Conservation (phyloP, 2,797 vertebrate genomes). For the Dendrocincla fuliginosa region DNA sequence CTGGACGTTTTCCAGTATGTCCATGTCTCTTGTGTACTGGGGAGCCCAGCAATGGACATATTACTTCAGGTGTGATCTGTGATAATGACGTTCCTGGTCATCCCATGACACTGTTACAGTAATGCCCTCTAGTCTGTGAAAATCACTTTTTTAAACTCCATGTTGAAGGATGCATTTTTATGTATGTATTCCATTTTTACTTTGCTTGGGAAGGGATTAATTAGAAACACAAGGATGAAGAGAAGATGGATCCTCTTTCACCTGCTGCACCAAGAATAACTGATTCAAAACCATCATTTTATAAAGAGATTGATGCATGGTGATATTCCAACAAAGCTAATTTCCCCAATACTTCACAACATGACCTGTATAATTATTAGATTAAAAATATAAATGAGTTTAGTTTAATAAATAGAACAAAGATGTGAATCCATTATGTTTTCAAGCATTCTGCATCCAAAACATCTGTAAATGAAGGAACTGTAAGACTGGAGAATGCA, state of each 20-base stretch:
- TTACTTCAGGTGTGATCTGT: background rate
- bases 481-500: background rate
- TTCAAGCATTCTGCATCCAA: background rate
- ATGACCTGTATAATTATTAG: background rate
- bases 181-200: background rate
- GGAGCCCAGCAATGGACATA: background rate
- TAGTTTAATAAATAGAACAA: background rate
- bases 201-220: background rate
- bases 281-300: background rate
- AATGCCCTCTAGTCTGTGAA: background rate
- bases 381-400: background rate
- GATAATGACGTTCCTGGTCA: background rate
- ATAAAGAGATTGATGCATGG: background rate
- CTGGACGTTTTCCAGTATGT: background rate
- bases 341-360: background rate
- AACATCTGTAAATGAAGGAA: background rate
- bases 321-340: background rate
- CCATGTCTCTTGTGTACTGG: accelerated
- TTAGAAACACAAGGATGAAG: background rate
- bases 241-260: background rate
- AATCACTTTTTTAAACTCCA: background rate
- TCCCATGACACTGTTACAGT: background rate
- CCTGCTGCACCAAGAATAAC: background rate
- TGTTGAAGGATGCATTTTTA: background rate
- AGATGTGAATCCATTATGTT: background rate